Evolutionary conservation across 2,797 vertebrate species (phyloP).

Genomic region (Pteronotus mesoamericanus): DNA sequence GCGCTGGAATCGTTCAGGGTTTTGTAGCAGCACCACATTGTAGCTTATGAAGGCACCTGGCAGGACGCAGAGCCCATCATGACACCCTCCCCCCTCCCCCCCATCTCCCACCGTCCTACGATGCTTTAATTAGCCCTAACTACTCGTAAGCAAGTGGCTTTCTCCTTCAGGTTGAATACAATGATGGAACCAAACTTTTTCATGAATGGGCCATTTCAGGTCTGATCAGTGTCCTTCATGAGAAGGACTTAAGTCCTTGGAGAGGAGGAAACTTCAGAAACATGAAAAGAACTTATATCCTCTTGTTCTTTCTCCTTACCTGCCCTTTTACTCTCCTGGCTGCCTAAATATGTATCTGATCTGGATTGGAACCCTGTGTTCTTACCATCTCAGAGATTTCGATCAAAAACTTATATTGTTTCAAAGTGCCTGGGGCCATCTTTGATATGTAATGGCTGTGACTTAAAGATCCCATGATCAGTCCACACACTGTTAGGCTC

Average conservation of each 20-base stretch:
- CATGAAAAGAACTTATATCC: background rate
- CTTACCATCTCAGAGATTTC: background rate
- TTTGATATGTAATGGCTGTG: background rate
- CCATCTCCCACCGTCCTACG: background rate
- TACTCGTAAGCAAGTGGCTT: background rate
- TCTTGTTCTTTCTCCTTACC: background rate
- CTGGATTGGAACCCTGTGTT: background rate
- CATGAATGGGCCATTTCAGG: background rate
- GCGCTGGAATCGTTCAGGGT: background rate
- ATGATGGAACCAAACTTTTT: background rate
- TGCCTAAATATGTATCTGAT: background rate
- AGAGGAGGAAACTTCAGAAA: background rate
- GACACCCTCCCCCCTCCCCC: rapidly evolving
- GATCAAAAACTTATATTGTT: background rate
- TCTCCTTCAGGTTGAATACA: background rate
- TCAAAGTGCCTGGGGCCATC: background rate
- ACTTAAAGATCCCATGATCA: background rate
- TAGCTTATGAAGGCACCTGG: background rate
- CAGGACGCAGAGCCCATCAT: too few species aligned
- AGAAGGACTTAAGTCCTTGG: background rate
- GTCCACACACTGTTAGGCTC: background rate
- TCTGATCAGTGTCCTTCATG: background rate
- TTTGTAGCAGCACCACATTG: background rate
- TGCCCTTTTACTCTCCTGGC: background rate
- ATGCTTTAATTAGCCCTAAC: background rate